Evolutionary conservation across 2,797 vertebrate species (phyloP).

Genomic region (Carcharodon carcharias): DNA sequence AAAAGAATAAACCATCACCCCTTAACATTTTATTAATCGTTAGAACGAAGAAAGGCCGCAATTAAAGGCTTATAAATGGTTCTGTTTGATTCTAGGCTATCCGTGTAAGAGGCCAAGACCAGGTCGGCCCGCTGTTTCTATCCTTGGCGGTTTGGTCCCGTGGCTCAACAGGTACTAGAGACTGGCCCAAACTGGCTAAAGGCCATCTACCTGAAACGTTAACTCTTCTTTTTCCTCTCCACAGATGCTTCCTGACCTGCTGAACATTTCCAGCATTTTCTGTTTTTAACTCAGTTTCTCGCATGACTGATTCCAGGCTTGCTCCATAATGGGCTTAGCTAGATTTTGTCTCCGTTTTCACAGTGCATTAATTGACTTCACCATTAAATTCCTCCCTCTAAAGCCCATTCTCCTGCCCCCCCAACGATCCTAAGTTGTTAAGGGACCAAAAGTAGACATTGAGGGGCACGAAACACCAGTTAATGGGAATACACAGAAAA

Average conservation of each 20-base stretch:
- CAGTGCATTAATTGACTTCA: neutral
- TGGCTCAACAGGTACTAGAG: too few species aligned
- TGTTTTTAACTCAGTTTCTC: neutral
- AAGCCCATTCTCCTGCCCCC: neutral
- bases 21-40: too few species aligned
- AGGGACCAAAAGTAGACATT: neutral
- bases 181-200: neutral
- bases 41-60: too few species aligned
- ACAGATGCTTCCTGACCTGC: neutral
- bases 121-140: too few species aligned
- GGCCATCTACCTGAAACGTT: neutral
- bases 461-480: neutral
- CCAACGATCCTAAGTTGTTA: neutral
- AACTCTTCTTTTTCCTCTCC: neutral
- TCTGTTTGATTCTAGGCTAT: neutral
- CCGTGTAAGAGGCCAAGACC: neutral
- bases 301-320: neutral
- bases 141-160: neutral
- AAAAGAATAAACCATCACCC: neutral
- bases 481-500: neutral
- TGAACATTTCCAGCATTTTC: neutral
- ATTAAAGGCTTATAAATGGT: too few species aligned
- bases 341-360: neutral
- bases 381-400: neutral
- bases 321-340: neutral